Percentiles rank a stretch among this genome's conserved stretches.
Conservation (phyloP, 2,888 invertebrate genomes). For the Rambutsinella grinnellia region DNA sequence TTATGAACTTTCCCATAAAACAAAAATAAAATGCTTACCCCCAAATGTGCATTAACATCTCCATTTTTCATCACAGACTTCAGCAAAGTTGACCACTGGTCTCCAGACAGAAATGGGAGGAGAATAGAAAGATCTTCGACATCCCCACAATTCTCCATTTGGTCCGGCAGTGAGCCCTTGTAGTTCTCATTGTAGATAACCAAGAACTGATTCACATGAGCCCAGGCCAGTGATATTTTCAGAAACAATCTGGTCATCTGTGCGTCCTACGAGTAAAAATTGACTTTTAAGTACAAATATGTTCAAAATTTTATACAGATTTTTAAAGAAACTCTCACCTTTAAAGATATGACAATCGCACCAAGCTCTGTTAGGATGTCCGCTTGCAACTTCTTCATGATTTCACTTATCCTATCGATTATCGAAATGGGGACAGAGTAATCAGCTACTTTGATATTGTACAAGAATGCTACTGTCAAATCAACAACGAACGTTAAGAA, state of each 20-base stretch:
- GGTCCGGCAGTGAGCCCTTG: neutral
- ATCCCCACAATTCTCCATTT: neutral
- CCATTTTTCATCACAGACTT: neutral
- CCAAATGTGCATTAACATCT: slow-evolving; percentile 7
- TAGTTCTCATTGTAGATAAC: slow-evolving; percentile 53
- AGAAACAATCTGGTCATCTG: slow-evolving; percentile 47
- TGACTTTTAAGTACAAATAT: slow-evolving; percentile 10
- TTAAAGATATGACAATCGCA: neutral
- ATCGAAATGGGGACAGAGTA: slow-evolving; percentile 46
- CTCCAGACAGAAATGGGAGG: slow-evolving; percentile 16
- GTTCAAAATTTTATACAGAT: slow-evolving; percentile 1
- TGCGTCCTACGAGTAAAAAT: no score
- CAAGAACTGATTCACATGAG: slow-evolving; percentile 57
- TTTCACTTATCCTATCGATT: slow-evolving; percentile 54
- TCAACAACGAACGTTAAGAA: slow-evolving; percentile 52
- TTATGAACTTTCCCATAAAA: neutral
- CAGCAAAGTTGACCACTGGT: slow-evolving; percentile 24
- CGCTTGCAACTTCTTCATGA: slow-evolving; percentile 54
- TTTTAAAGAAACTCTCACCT: slow-evolving; percentile 14
- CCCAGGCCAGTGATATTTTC: slow-evolving; percentile 56
- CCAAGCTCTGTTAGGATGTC: slow-evolving; percentile 48
- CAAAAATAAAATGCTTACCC: neutral
- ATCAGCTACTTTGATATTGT: slow-evolving; percentile 59
- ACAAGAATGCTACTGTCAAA: slow-evolving; percentile 50
- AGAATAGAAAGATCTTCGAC: slow-evolving; percentile 28